These are phyloP conservation scores for Chionodraco myersi DNA, from an alignment of 2,113 vertebrate species.

Conservation along the genomic window DNA sequence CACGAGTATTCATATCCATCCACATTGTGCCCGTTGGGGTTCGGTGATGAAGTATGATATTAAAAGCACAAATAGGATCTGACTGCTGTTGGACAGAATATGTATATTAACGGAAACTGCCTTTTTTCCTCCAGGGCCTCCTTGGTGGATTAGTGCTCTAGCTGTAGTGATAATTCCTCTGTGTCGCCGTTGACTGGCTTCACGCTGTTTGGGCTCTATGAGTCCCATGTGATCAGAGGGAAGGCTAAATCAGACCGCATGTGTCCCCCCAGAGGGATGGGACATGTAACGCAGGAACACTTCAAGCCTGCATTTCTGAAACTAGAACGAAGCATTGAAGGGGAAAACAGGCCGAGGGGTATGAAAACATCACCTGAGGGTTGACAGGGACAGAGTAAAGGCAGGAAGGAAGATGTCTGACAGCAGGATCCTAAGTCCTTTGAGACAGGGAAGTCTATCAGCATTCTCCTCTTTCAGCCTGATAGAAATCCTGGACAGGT, in stretches of 20 bases:
- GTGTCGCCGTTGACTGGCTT: constrained; percentile 13
- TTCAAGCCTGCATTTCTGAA: not conserved
- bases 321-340: not conserved
- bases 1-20: constrained; percentile 5
- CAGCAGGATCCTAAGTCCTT: not conserved
- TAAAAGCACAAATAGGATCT: constrained; percentile 61
- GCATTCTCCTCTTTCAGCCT: constrained; percentile 8
- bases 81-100: constrained; percentile 42
- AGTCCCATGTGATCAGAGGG: constrained; percentile 29
- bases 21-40: not conserved
- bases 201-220: not conserved
- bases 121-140: not conserved
- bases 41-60: constrained; percentile 29
- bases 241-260: constrained; percentile 8
- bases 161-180: constrained; percentile 31
- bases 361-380: not conserved
- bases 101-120: constrained; percentile 37
- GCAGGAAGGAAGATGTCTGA: not conserved
- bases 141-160: constrained; percentile 47
- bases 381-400: not conserved
- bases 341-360: not conserved
- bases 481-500: constrained; percentile 5
- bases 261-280: constrained; percentile 1
- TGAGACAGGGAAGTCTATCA: constrained; percentile 18
- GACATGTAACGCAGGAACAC: not conserved